Conservation (phyloP, 1,140 invertebrate genomes). For the Cotesia vestalis region DNA sequence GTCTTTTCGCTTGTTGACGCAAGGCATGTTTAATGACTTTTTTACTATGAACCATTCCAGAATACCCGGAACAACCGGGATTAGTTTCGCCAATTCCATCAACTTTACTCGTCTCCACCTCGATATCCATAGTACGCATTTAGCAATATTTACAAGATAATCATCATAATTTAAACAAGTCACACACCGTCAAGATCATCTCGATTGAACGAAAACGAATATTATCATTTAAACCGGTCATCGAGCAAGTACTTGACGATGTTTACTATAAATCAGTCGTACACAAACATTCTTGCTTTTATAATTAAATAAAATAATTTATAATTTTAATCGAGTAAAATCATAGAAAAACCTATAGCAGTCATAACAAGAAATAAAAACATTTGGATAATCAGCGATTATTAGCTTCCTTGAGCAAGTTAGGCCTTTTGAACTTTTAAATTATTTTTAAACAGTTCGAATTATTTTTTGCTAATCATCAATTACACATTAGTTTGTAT, state of each 20-base stretch:
- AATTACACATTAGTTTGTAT: neutral
- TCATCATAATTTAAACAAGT: neutral
- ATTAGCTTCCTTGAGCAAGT: neutral
- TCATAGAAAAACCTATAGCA: neutral
- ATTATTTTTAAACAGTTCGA: no score
- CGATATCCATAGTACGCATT: conserved; percentile 38
- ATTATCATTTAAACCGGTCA: neutral
- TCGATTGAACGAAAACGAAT: conserved; percentile 16
- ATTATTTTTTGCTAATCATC: no score
- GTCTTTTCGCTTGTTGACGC: conserved; percentile 80
- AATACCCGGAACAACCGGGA: conserved; percentile 56
- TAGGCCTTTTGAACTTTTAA: no score
- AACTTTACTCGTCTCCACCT: conserved; percentile 47
- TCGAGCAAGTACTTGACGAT: conserved; percentile 8
- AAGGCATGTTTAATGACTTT: conserved; percentile 77
- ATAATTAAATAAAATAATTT: neutral
- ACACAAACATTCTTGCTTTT: neutral
- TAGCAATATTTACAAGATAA: neutral
- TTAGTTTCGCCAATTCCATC: conserved; percentile 55
- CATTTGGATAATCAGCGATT: neutral
- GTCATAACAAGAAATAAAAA: conserved; percentile 2
- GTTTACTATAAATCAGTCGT: neutral
- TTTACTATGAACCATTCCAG: conserved; percentile 66
- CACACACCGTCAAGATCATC: conserved; percentile 13
- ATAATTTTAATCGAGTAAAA: neutral